Conservation (phyloP, 2,113 vertebrate genomes). For the Procavia capensis region DNA sequence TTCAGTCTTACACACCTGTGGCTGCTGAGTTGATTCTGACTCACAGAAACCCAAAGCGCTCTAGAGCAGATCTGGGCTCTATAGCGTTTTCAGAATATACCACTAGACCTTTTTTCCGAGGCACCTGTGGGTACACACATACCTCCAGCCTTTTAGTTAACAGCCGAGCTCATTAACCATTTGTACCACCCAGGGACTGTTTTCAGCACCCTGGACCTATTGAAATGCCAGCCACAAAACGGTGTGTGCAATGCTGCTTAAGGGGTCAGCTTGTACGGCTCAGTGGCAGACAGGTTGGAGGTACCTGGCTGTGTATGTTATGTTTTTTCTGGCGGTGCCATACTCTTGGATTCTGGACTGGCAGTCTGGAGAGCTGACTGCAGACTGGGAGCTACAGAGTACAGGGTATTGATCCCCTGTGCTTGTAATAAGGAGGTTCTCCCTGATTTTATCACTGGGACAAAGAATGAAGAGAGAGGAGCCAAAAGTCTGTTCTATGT, state of each 20-base stretch:
- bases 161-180: neutral
- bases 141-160: neutral
- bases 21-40: neutral
- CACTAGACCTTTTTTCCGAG: neutral
- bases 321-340: neutral
- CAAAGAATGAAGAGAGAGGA: neutral
- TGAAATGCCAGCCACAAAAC: neutral
- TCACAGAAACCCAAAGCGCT: neutral
- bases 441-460: neutral
- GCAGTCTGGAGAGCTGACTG: accelerated
- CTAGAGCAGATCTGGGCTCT: neutral
- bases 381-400: too few relatives aligned
- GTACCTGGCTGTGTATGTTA: accelerated
- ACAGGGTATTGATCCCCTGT: neutral
- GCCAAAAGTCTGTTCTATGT: neutral
- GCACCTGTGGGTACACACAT: neutral
- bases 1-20: neutral
- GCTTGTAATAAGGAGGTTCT: neutral
- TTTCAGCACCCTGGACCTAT: neutral
- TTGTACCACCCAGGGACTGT: neutral
- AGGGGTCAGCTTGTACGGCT: neutral
- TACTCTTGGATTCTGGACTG: neutral
- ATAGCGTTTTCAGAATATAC: neutral
- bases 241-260: neutral
- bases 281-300: neutral